Evolutionary conservation across 1,140 invertebrate genomes (phyloP), one percentile per base, ranked within the genome.

Genomic region (Archivesica marissinica): DNA sequence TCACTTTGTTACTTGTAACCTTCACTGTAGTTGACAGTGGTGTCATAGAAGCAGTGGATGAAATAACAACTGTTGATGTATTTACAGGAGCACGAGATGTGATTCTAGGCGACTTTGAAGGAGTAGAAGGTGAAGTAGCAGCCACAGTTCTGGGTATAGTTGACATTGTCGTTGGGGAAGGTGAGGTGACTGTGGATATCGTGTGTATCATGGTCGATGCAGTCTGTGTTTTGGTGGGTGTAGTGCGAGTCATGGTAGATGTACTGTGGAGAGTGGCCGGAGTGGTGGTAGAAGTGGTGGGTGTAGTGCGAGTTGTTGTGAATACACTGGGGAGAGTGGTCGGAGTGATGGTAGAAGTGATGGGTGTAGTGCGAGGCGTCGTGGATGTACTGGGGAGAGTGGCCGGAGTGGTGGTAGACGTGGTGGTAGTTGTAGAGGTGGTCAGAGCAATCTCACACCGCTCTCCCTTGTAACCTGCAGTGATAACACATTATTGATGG

Each of bases 401-500:
- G 39, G 76, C 6, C 28, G 33, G 44, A 64, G 76, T 39, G 28
- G 72, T 33, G 3, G 47, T 13, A 52, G 28, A 30, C 17, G 50
- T 23, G 1, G 50, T 41, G 28, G 54, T 39, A 28, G 56, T 13
- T 30, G 35, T 61, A 39, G 76, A 41, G 7, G 76, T 59, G 0
- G 52, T 64, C 11, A 59, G 76, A 4, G 15, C 76, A 28, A 56
- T 38, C 41, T 78, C 35, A 47, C 76, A 78, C 13, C 35, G 23
- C 13, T 39, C 56, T 23, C 76, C 76, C 7, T 9, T 44, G 56
- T 78, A 78, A 64, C 56, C 76, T 78, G 20, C 6, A 78, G 23
- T 1, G 35, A 39, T n/a, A n/a, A 38, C 9, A 17, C 20, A 72
- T n/a, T n/a, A n/a, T n/a, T n/a, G n/a, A 54, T 25, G 2, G 1